phyloP scores from a whole-genome alignment of 2,113 vertebrate species.

The Carassius carassius region DNA sequence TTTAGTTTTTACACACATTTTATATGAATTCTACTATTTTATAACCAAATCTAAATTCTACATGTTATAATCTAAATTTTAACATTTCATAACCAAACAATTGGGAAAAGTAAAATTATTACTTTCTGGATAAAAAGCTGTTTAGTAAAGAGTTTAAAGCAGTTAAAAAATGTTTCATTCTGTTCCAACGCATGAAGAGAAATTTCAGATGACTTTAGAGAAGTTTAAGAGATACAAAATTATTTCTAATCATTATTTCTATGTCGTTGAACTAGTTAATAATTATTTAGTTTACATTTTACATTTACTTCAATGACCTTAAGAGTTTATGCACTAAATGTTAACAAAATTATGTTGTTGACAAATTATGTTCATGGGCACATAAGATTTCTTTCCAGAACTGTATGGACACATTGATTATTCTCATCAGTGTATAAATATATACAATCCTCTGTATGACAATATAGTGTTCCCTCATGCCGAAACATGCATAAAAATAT shows the following conservation, averaged over 20 bases:
- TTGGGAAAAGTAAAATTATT: not conserved
- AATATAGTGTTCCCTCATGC: conserved; percentile 30
- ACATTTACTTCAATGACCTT: not conserved
- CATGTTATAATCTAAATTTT: not conserved
- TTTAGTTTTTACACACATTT: not conserved
- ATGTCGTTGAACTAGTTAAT: not conserved
- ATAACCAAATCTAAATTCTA: too few species aligned
- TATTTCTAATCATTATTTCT: too few species aligned
- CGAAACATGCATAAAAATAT: not conserved
- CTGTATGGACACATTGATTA: not conserved
- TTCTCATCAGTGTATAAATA: not conserved
- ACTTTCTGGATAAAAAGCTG: not conserved
- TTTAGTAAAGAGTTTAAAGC: not conserved
- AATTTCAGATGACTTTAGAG: not conserved
- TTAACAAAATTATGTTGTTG: not conserved
- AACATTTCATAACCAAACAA: not conserved
- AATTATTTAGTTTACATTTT: not conserved
- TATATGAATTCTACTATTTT: not conserved
- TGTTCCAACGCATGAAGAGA: not conserved
- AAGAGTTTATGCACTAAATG: not conserved
- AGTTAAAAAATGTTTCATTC: not conserved
- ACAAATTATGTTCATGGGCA: not conserved
- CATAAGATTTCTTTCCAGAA: not conserved
- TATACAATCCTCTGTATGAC: not conserved
- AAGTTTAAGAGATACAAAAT: too few species aligned